Evolutionary conservation across 1,140 invertebrate genomes (phyloP).

Genomic region (Rhynchophorus ferrugineus): DNA sequence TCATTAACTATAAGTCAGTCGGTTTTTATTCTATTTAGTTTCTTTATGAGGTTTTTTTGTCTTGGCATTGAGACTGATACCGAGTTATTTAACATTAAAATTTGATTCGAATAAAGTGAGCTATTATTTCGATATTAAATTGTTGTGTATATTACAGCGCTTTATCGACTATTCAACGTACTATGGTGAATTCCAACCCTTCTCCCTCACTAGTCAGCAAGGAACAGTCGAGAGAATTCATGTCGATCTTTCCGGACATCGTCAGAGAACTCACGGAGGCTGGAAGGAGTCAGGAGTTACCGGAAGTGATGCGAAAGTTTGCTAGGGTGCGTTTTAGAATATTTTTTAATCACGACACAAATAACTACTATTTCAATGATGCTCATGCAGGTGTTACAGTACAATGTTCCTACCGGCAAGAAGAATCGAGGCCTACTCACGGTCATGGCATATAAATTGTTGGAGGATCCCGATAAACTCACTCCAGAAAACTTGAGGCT

Average conservation of each 20-base stretch:
- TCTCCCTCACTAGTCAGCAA: constrained; percentile 41
- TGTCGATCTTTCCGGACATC: constrained; percentile 78
- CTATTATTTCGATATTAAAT: too few species aligned
- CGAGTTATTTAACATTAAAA: neutral
- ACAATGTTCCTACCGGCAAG: constrained; percentile 75
- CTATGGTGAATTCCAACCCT: constrained; percentile 26
- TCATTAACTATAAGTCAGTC: too few species aligned
- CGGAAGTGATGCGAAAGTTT: constrained; percentile 70
- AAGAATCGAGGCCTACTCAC: constrained; percentile 75
- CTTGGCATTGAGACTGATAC: neutral
- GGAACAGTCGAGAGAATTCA: constrained; percentile 77
- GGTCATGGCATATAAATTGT: constrained; percentile 69
- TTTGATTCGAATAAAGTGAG: neutral
- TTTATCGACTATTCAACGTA: constrained; percentile 36
- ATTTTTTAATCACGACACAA: neutral
- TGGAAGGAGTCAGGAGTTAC: constrained; percentile 61
- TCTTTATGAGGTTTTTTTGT: too few species aligned
- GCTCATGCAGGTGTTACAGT: constrained; percentile 61
- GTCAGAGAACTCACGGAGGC: constrained; percentile 72
- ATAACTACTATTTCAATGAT: too few species aligned
- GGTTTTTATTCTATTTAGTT: too few species aligned
- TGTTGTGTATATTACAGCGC: constrained; percentile 32
- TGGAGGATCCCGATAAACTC: constrained; percentile 53
- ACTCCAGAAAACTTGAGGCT: constrained; percentile 72
- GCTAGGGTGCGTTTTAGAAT: constrained; percentile 46